Base-by-base conservation (phyloP, 2,797 vertebrate genomes). In the Lemur catta region DNA sequence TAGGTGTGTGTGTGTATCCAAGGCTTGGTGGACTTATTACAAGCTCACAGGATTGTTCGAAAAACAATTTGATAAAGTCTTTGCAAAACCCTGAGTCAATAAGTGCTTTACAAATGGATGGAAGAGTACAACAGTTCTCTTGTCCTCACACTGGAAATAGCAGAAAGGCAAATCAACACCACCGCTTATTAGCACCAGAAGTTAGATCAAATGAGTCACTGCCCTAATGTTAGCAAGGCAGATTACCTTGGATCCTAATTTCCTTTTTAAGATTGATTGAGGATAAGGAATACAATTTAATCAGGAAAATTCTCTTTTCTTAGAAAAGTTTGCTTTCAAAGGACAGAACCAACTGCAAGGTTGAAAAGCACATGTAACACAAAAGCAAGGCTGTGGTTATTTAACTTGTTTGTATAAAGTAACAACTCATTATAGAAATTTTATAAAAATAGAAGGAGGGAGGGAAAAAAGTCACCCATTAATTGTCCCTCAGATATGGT, bases 31-130 rank as follows among this genome's bases (percentile, higher is more conserved):
- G 55, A 79, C 69, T 94, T 91, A 67, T 43, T 79, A 69, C 46
- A 69, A 55, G 41, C 18, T 94, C 78, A 76, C 20, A 38, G 61
- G 65, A 80, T 63, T 93, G 74, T 91, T 91, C 93, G 95, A 91
- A 81, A 88, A 97, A 79, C 24, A 61, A 28, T 71, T 79, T 88
- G 81, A 94, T 95, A 84, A 94, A 94, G 82, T 72, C 78, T 84
- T 91, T 81, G 67, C 33, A 85, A 93, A 93, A 76, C 18, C 48
- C 57, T 33, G 17, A 84, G 72, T 95, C 91, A 90, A 96, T 76
- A 92, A 87, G 57, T 65, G 22, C 41, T 94, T 95, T 74, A 52
- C 33, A 81, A 79, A 48, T 35, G 41, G 41, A 63, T 69, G 14
- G 74, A 78, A 48, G 75, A 89, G 7, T 33, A 88, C 71, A 92